Evolutionary conservation across 2,888 invertebrate species (phyloP).

Genomic region (Phortica okadai): DNA sequence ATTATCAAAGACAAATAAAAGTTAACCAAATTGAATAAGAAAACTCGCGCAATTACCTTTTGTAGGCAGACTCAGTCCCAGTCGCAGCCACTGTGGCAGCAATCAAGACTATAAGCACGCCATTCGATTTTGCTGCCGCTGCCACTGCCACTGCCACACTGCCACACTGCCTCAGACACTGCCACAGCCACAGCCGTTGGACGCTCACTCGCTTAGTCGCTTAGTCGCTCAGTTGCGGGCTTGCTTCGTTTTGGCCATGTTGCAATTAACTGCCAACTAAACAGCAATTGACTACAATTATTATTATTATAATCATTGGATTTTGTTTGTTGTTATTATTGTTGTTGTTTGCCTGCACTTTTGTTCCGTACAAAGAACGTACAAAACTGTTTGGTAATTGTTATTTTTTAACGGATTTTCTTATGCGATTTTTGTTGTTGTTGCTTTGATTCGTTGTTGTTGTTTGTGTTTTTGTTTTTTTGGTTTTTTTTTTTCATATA

Average conservation of each 20-base stretch:
- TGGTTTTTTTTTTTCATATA: background rate
- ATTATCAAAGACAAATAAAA: conserved; percentile 20
- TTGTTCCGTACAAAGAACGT: conserved; percentile 23
- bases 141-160: background rate
- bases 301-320: conserved; percentile 63
- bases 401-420: background rate
- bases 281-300: conserved; percentile 71
- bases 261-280: conserved; percentile 71
- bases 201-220: background rate
- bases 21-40: background rate
- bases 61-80: background rate
- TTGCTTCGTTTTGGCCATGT: conserved; percentile 53
- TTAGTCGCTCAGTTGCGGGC: background rate
- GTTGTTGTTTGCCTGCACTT: conserved; percentile 44
- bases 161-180: background rate
- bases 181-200: background rate
- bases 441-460: conserved; percentile 1
- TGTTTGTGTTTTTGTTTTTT: conserved; percentile 1
- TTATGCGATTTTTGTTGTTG: background rate
- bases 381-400: conserved; percentile 7
- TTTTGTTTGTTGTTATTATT: conserved; percentile 43
- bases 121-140: no score
- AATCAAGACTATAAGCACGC: no score
- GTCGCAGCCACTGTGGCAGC: background rate
- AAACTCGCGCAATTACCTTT: conserved; percentile 3